Conservation (phyloP, 2,888 invertebrate genomes). For the Drosophila birchii region DNA sequence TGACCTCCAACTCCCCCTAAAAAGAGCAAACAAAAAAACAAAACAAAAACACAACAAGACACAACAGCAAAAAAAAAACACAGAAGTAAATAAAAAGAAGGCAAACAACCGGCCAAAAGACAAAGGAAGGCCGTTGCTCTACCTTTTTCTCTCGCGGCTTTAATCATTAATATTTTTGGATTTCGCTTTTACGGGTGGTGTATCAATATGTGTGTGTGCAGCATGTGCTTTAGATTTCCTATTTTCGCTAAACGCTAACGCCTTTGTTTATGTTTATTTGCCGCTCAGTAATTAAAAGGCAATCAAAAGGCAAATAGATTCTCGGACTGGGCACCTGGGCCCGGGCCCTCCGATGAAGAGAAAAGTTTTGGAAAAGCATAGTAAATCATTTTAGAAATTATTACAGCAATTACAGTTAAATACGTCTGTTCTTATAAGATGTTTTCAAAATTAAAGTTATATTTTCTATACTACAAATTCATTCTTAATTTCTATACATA, state of each 20-base stretch:
- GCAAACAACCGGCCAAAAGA: conserved; percentile 14
- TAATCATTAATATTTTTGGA: conserved; percentile 26
- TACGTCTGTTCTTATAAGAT: too few species aligned
- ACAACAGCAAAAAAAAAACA: neutral
- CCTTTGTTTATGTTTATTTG: conserved; percentile 67
- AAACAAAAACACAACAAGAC: neutral
- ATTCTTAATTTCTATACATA: too few species aligned
- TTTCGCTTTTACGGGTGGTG: neutral
- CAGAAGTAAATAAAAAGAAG: conserved; percentile 1
- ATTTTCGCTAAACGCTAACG: conserved; percentile 32
- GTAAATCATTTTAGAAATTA: neutral
- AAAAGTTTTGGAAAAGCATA: neutral
- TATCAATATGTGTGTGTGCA: neutral
- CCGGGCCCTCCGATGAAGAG: neutral
- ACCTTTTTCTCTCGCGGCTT: conserved; percentile 12
- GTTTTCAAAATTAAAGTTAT: too few species aligned
- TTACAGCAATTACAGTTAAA: neutral
- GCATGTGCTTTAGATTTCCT: conserved; percentile 17
- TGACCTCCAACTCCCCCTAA: conserved; percentile 1
- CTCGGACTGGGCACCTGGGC: conserved; percentile 22
- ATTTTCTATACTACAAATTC: too few species aligned
- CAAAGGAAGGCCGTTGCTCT: conserved; percentile 31
- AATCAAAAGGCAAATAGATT: conserved; percentile 56
- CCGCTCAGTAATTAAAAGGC: conserved; percentile 69
- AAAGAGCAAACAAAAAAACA: neutral